Base-by-base conservation (phyloP, 2,797 vertebrate species). In the Phoxinus dragarum region DNA sequence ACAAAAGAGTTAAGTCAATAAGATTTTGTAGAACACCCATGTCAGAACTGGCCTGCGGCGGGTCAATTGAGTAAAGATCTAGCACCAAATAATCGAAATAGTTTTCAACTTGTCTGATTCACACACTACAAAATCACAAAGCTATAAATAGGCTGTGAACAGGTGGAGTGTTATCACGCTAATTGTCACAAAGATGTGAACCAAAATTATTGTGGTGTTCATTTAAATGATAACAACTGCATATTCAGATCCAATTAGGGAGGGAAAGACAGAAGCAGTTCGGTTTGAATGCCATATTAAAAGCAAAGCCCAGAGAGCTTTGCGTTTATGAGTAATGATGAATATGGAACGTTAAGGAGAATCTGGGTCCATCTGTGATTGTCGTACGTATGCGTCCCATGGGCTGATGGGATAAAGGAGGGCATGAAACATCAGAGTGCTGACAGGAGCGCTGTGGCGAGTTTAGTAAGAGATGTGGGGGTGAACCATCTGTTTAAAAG, bases 121-220 rank as follows among this genome's bases (percentile, higher is more conserved):
- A 54, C 68, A 54, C 77, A 34, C 34, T 73, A 88, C 92, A 93
- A 91, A 66, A 93, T 94, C 90, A 93, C 90, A 92, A 90, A 94
- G 92, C 89, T 93, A 93, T 93, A 93, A 92, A 94, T 92, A 88
- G 93, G 93, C 93, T 90, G 90, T 61, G 90, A 94, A 94, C 94
- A 95, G 94, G 94, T 95, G 95, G 91, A 77, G 88, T 89, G 89
- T 94, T 93, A 94, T 94, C 93, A 93, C 91, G 89, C 89, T 93
- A 94, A 95, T 94, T 93, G 90, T 89, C 92, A 88, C 93, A 93
- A 94, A 92, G 91, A 90, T 90, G 61, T 80, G 90, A 94, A 94
- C 94, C 94, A 94, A 94, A 94, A 91, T 94, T 93, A 96, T 95
- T 95, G 92, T 91, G 91, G 87, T 92, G 94, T 95, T 95, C 92